Evolutionary conservation across 1,140 invertebrate genomes (phyloP).

Genomic region (Megalopta genalis): DNA sequence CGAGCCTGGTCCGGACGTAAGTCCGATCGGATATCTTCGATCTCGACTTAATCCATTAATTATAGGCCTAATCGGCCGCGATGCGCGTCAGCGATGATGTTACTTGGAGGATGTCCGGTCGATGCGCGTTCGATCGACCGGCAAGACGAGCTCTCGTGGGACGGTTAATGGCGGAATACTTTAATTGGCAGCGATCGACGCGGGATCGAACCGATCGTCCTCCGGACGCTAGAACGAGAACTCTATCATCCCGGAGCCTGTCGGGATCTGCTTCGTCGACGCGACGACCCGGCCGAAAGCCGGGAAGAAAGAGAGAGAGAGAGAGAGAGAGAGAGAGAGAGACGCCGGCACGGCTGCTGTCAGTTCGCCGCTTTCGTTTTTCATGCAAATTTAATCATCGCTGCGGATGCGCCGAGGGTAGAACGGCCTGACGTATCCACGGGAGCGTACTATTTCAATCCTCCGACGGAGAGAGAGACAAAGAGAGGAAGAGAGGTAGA

Average conservation of each 20-base stretch:
- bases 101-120: not conserved
- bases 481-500: too few relatives aligned
- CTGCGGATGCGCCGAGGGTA: too few relatives aligned
- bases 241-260: constrained; percentile 35
- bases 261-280: not conserved
- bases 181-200: constrained; percentile 27
- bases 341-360: not conserved
- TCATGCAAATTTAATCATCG: constrained; percentile 37
- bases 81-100: not conserved
- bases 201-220: not conserved
- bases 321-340: too few relatives aligned
- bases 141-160: too few relatives aligned
- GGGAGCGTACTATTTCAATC: not conserved
- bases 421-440: not conserved
- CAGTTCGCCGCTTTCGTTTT: constrained; percentile 13
- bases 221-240: not conserved
- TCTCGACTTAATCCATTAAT: not conserved
- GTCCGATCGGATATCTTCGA: constrained; percentile 22
- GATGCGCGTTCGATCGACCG: not conserved
- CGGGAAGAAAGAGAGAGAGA: too few relatives aligned
- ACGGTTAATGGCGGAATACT: constrained; percentile 21
- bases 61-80: constrained; percentile 1
- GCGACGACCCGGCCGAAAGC: too few relatives aligned
- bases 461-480: too few relatives aligned
- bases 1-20: too few relatives aligned